Percentiles rank a stretch among this genome's conserved stretches.
Conservation (phyloP, 2,113 vertebrate species). For the Stictonetta naevosa region DNA sequence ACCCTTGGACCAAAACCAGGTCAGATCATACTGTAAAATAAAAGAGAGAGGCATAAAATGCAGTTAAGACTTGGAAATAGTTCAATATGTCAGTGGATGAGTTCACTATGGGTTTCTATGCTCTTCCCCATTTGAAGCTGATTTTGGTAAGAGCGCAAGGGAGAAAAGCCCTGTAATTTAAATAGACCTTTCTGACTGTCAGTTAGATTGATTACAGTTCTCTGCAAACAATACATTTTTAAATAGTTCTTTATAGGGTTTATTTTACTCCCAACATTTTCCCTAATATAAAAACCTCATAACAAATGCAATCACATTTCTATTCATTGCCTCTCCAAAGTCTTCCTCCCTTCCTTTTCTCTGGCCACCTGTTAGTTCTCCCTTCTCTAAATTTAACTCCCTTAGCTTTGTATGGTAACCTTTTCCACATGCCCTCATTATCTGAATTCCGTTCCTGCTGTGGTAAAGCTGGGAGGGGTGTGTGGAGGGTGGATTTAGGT, state of each 20-base stretch:
- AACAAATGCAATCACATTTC: slow-evolving; percentile 53
- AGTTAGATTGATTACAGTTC: slow-evolving; percentile 63
- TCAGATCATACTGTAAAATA: background rate
- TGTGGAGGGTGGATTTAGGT: background rate
- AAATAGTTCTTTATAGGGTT: slow-evolving; percentile 38
- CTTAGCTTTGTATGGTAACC: slow-evolving; percentile 58
- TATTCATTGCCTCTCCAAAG: slow-evolving; percentile 38
- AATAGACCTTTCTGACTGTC: slow-evolving; percentile 48
- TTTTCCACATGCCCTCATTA: slow-evolving; percentile 58
- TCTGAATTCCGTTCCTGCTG: slow-evolving; percentile 61
- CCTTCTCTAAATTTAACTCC: slow-evolving; percentile 53
- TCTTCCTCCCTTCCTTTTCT: slow-evolving; percentile 58
- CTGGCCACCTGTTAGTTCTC: slow-evolving; percentile 50
- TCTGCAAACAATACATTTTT: slow-evolving; percentile 53
- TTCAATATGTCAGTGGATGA: background rate
- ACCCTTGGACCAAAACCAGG: background rate
- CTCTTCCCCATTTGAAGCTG: background rate
- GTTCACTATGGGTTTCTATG: background rate
- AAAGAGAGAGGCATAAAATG: background rate
- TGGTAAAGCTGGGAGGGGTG: slow-evolving; percentile 19
- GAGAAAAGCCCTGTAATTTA: slow-evolving; percentile 61
- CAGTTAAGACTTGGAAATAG: background rate
- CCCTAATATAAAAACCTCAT: slow-evolving; percentile 29
- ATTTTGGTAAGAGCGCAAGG: slow-evolving; percentile 26
- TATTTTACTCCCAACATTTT: slow-evolving; percentile 57